Evolutionary conservation across 2,113 vertebrate species (phyloP), one percentile per base, ranked within the genome.

Genomic region (human (Homo sapiens)): DNA sequence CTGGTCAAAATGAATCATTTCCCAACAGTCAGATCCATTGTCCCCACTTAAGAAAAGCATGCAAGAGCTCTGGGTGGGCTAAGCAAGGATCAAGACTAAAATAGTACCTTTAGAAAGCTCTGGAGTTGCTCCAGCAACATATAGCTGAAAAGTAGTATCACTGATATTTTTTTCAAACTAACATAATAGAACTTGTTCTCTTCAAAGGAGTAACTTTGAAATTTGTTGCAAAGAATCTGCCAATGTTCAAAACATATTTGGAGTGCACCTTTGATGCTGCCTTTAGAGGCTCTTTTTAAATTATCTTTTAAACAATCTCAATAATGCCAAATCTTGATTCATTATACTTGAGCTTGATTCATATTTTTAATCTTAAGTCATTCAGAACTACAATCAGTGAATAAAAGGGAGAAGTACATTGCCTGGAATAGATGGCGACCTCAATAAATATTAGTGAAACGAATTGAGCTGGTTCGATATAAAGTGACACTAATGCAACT

Each of bases 331-430:
- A 83, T 89, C 32, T 96, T 73, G 48, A 95, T 73, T 22, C 30
- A 87, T 75, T 93, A 93, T 83, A 83, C n/a, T 55, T 90, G 32
- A 68, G 83, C 72, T 70, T 38, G 45, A 81, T 75, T 86, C 43
- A 59, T 93, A 88, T 70, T 89, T 97, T 83, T 82, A 52, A 89
- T 73, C 40, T 96, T 80, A 75, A 89, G 40, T 93, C 87, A 87
- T 75, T 85, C 40, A 84, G 82, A 96, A 80, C 75, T 72, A 59
- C 2, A 87, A 55, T 93, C 38, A 93, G 48, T 80, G 48, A 81
- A 73, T 27, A 79, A 85, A 83, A 89, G 25, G 92, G 5, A 95
- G 55, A 72, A 43, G 27, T 43, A 55, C 83, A 87, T 32, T 61
- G 13, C 73, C 55, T 87, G 14, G 14, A 83, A 84, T 38, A 87